Base-by-base conservation (phyloP, 1,140 invertebrate genomes). In the Anoplolepis gracilipes region DNA sequence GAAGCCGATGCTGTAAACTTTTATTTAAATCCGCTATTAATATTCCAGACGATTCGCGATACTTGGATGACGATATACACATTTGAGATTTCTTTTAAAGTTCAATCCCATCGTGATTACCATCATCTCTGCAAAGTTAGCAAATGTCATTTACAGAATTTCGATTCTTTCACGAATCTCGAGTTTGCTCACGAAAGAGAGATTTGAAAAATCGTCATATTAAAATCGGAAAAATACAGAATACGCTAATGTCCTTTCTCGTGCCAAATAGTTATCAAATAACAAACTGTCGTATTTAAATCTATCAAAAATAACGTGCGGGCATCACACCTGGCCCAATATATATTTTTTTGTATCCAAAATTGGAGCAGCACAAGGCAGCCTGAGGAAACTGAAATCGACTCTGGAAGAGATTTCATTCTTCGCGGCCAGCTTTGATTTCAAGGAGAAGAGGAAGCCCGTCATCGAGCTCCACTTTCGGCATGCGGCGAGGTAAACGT, bases 401-500 rank as follows among this genome's bases (percentile, higher is more conserved):
- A 13, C 19, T 30, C 36, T 8, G 16, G 8, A 42, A 28, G n/a
- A 28, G 5, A 22, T 4, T 19, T 22, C 46, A 46, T 77, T 69
- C 39, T 55, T 64, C 59, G 46, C 75, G 5, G n/a, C 39, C 2
- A 28, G 67, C 64, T 55, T 42, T 69, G 42, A 28, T 53, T 39
- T n/a, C 13, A 39, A 76, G 69, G 49, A 72, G 33, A 64, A 36
- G 81, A 46, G 53, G 42, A 76, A 67, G 33, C 79, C 55, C 79
- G 72, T 77, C 64, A 42, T 87, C 85, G 82, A 89, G 90, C 87
- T 88, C 88, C 91, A 88, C 87, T 91, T 92, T 91, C 87, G 91
- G 87, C 87, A 87, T 90, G 86, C 89, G 85, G 78, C 22, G 82
- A 85, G 76, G 87, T 85, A 87, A 90, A 90, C 82, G 84, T 79